Base-by-base conservation (phyloP, 1,140 invertebrate species). In the Plodia interpunctella region DNA sequence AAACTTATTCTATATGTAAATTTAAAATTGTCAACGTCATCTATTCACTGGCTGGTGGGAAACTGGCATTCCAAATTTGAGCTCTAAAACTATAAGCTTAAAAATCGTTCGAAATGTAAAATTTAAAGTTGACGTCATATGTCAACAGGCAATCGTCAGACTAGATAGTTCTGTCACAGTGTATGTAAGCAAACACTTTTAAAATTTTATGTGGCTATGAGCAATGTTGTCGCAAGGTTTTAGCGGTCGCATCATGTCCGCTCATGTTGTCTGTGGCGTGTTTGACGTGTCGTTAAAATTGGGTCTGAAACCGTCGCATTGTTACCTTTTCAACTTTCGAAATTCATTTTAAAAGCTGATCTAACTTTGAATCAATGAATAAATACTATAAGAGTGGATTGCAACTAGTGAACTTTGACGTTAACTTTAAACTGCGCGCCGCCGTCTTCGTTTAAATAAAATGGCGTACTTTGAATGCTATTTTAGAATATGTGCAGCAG, bases 151-250 rank as follows among this genome's bases (percentile, higher is more conserved):
- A 77, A 78, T 78, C 68, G 74, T 68, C 73, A 83, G 76, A 83
- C 77, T 83, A 81, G 77, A 80, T 84, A 74, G 75, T 63, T 80
- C 74, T 87, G 84, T 87, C 81, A 80, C 79, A 70, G 30, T 79
- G 74, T 76, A 76, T 54, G 67, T 62, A 59, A 64, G 85, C 50
- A 85, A 88, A 88, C 82, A 86, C 83, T 88, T 88, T 88, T 88
- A 88, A 87, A 86, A 80, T 79, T 85, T 74, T 82, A 80, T 83
- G 78, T 76, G 68, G 70, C 76, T 78, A 77, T 83, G 77, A 87
- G 79, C 78, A 74, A 73, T 88, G 82, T 88, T 87, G 80, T 78
- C 78, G 65, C 63, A 85, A 80, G 68, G 70, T 76, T 83, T 88
- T 88, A 88, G 83, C 78, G 75, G 60, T 11, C 68, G 65, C 74